Percentiles rank a stretch among this genome's conserved stretches.
These are phyloP conservation scores for Setophaga kirtlandii DNA, from an alignment of 2,113 vertebrate genomes.

Conservation along the genomic window DNA sequence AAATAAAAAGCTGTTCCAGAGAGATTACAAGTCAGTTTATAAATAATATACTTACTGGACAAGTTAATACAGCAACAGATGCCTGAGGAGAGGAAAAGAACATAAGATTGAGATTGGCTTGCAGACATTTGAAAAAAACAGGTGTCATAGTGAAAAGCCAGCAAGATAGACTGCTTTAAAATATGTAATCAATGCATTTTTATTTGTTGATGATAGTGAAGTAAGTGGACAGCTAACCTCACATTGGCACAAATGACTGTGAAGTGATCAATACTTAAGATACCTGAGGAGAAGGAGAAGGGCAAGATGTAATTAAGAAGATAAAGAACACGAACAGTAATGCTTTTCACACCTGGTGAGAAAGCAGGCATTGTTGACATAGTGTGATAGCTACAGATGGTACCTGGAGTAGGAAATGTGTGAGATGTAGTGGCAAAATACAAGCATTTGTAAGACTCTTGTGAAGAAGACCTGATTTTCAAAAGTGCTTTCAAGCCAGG, in stretches of 20 bases:
- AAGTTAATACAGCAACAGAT: neutral
- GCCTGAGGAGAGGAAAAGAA: neutral
- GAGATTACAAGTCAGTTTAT: neutral
- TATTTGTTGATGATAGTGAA: neutral
- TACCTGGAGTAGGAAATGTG: neutral
- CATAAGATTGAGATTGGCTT: neutral
- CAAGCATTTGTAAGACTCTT: neutral
- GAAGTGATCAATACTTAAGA: conserved; percentile 55
- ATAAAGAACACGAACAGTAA: neutral
- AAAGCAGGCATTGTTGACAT: neutral
- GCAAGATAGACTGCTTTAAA: neutral
- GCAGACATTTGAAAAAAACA: neutral
- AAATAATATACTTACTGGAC: neutral
- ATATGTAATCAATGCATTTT: neutral
- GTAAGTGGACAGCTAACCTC: neutral
- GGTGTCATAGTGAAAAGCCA: neutral
- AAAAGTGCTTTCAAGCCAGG: neutral
- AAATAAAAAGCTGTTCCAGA: neutral
- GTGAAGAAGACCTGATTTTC: neutral
- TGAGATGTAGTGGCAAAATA: neutral
- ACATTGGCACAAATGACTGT: neutral
- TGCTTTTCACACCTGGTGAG: neutral
- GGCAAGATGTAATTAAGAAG: conserved; percentile 53
- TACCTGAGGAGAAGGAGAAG: neutral
- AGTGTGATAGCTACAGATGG: neutral